Conservation (phyloP, 2,797 vertebrate genomes). For the Falco cherrug region DNA sequence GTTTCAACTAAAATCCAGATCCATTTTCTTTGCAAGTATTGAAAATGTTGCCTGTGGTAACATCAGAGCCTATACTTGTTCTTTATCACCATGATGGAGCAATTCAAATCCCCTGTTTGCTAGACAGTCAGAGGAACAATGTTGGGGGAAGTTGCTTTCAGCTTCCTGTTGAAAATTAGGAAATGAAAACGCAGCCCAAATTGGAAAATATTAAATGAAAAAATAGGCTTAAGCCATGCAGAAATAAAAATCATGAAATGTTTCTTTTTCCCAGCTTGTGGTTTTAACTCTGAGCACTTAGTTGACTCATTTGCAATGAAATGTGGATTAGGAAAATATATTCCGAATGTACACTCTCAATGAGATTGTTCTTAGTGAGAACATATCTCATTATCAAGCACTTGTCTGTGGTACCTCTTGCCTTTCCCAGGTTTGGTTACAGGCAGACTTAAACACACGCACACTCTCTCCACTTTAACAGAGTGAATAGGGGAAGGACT, state of each 20-base stretch:
- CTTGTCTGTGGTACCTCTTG: not conserved
- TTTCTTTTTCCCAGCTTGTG: not conserved
- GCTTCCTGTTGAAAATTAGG: not conserved
- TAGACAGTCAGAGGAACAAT: not conserved
- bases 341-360: not conserved
- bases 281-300: not conserved
- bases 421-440: not conserved
- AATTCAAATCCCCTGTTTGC: not conserved
- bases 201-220: not conserved
- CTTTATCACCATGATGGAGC: not conserved
- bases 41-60: not conserved
- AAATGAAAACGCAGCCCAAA: not conserved
- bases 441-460: rapidly evolving
- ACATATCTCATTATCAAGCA: not conserved
- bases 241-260: not conserved
- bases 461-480: not conserved
- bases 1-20: constrained; percentile 24
- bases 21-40: not conserved
- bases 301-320: not conserved
- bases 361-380: not conserved
- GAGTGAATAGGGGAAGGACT: not conserved
- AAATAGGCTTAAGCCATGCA: not conserved
- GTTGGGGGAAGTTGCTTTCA: not conserved
- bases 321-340: not conserved
- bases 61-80: not conserved